Conservation (phyloP, 1,140 invertebrate genomes). For the Drosophila orosa region DNA sequence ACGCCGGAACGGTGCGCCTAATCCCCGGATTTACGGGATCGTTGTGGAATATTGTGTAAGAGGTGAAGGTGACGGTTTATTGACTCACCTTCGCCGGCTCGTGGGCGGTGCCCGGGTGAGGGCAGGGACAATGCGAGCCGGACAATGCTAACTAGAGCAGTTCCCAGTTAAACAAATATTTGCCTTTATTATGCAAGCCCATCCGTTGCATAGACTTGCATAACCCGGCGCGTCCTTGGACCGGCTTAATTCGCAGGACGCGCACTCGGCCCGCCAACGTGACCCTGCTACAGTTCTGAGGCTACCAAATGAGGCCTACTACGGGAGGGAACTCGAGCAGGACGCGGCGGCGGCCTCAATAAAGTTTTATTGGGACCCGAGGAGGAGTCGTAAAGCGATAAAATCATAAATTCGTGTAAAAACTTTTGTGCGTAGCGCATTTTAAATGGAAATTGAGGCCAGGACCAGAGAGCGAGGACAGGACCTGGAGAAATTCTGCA, state of each 20-base stretch:
- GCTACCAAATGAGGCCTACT: slow-evolving; percentile 74
- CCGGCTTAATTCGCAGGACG: slow-evolving; percentile 43
- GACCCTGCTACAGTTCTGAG: slow-evolving; percentile 68
- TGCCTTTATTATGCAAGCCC: slow-evolving; percentile 76
- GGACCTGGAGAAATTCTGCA: slow-evolving; percentile 17
- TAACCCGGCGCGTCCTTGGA: slow-evolving; percentile 68
- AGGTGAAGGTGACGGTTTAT: slow-evolving; percentile 55
- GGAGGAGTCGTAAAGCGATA: slow-evolving; percentile 70
- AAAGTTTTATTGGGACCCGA: slow-evolving; percentile 70
- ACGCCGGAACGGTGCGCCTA: slow-evolving; percentile 53
- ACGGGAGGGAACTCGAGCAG: slow-evolving; percentile 69
- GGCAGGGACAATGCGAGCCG: slow-evolving; percentile 20
- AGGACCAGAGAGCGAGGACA: slow-evolving; percentile 45
- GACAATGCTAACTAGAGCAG: slow-evolving; percentile 77
- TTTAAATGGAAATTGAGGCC: slow-evolving; percentile 75
- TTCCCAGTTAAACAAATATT: slow-evolving; percentile 70
- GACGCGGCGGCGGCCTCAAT: slow-evolving; percentile 56
- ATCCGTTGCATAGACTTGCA: slow-evolving; percentile 78
- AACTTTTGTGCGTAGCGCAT: slow-evolving; percentile 65
- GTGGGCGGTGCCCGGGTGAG: slow-evolving; percentile 67
- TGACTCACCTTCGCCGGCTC: slow-evolving; percentile 47
- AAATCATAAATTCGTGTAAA: slow-evolving; percentile 74
- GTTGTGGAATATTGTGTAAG: slow-evolving; percentile 75
- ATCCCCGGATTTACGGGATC: slow-evolving; percentile 67
- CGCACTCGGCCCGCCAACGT: slow-evolving; percentile 5